Evolutionary conservation across 1,140 invertebrate genomes (phyloP), one percentile per base, ranked within the genome.

Genomic region (Bicyclus anynana): DNA sequence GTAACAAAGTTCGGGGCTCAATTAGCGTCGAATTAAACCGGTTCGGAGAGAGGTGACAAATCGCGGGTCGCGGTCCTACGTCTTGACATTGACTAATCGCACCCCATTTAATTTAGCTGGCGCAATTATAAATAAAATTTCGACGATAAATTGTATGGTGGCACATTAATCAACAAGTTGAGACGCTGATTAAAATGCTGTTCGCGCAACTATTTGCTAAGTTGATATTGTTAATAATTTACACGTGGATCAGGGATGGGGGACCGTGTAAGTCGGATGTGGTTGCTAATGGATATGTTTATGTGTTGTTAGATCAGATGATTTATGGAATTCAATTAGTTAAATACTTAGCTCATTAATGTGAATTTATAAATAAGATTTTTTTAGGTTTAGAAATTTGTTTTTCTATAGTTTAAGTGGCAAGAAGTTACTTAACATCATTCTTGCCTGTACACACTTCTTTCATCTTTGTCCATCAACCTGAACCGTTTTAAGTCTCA

Each of bases 161-260:
- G 75, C 59, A 75, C 85, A 89, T 90, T 89, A 89, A 90, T 90
- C 89, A 90, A 87, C 84, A 90, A 90, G 84, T 90, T 90, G 80
- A 79, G 89, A 90, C 89, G 87, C 86, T 90, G 87, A 90, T 90
- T 90, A 90, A 90, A 90, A 90, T 81, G 78, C 85, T 79, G 84
- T 89, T 89, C 77, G 71, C 65, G 77, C 57, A 89, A 89, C 84
- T 89, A 89, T 90, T 89, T 72, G 77, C 69, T 63, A 69, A 77
- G 73, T 87, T 79, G 75, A 84, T 85, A 84, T 77, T 80, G 82
- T 84, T 80, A 74, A 83, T 87, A 84, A 84, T 85, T 84, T 78
- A 87, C 72, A 77, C 69, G 75, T 69, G 52, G 74, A 62, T 66
- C 59, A 18, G 18, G 18, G 62, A 59, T 0, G 65, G 69, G 62